Conservation (phyloP, 92 coral and sea anemone species). For the Metridium senile region DNA sequence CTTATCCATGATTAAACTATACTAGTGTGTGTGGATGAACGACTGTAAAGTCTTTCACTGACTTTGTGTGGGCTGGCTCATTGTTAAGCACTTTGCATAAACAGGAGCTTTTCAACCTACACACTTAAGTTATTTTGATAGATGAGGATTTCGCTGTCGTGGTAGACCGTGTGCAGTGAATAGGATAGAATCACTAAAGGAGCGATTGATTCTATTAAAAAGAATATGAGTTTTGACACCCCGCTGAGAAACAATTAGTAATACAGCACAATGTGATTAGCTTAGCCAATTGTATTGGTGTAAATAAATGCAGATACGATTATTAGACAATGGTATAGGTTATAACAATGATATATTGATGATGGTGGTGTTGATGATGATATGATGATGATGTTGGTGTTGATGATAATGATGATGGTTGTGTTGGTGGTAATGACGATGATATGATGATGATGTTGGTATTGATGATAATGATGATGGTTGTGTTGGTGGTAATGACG, state of each 20-base stretch:
- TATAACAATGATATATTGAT: not conserved
- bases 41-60: too few relatives aligned
- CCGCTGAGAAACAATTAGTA: not conserved
- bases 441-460: not conserved
- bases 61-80: not conserved
- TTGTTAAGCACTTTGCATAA: not conserved
- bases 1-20: conserved; percentile 1
- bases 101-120: not conserved
- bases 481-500: not conserved
- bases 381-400: not conserved
- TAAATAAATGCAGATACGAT: not conserved
- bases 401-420: not conserved
- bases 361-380: not conserved
- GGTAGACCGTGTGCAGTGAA: not conserved
- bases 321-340: not conserved
- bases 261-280: not conserved
- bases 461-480: not conserved
- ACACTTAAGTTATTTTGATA: not conserved
- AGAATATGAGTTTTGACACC: not conserved
- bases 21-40: not conserved
- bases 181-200: not conserved
- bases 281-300: not conserved
- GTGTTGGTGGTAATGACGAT: too few relatives aligned
- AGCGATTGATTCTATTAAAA: not conserved
- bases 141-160: not conserved